A percentile compares a stretch with the other conserved stretches of the same genome.
Conservation (phyloP, 2,888 invertebrate genomes). For the Lathronympha strigana region DNA sequence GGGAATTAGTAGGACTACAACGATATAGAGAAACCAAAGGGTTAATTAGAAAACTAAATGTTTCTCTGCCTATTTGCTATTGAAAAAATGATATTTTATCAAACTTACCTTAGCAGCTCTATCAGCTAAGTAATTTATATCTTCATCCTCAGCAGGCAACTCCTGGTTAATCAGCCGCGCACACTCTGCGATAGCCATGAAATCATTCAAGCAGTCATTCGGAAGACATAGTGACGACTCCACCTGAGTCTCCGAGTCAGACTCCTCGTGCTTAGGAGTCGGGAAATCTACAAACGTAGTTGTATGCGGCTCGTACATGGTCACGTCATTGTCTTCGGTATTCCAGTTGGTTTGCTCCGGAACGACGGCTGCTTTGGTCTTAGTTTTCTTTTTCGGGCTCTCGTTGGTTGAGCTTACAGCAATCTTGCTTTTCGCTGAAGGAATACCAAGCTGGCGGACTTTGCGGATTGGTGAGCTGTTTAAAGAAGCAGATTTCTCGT, state of each 20-base stretch:
- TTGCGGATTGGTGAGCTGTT: conserved; percentile 80
- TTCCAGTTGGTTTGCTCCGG: conserved; percentile 62
- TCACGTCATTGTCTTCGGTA: conserved; percentile 72
- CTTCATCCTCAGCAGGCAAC: conserved; percentile 67
- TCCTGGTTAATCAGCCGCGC: conserved; percentile 62
- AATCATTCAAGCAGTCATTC: conserved; percentile 76
- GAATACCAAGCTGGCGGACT: conserved; percentile 72
- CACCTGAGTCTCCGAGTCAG: conserved; percentile 72
- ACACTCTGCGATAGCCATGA: conserved; percentile 75
- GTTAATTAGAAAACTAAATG: too few species aligned
- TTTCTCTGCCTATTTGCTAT: too few species aligned
- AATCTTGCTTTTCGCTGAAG: conserved; percentile 62
- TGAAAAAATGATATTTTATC: neutral
- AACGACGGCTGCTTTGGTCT: conserved; percentile 61
- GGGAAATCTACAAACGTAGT: conserved; percentile 72
- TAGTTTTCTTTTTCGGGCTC: conserved; percentile 72
- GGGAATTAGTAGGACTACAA: too few species aligned
- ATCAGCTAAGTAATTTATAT: conserved; percentile 73
- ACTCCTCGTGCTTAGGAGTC: conserved; percentile 71
- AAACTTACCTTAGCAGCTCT: conserved; percentile 65
- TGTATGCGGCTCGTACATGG: conserved; percentile 81
- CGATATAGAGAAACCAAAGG: too few species aligned
- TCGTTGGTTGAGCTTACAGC: conserved; percentile 70
- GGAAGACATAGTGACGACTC: conserved; percentile 76
- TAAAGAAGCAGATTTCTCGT: conserved; percentile 74